These are phyloP conservation scores for Cotesia glomerata DNA, from an alignment of 1,140 invertebrate species.

Conservation along the genomic window DNA sequence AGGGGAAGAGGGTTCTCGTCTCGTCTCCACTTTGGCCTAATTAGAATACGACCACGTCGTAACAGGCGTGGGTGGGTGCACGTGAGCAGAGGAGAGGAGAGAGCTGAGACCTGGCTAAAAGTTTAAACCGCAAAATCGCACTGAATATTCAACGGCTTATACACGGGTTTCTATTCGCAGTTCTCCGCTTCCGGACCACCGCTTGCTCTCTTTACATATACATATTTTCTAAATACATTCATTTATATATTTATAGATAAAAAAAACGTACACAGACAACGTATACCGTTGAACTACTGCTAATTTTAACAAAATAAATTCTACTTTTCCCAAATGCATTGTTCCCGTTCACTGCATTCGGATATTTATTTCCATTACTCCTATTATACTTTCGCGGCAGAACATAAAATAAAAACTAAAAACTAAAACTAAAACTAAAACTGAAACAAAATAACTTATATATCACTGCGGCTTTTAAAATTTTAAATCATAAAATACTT, in stretches of 20 bases:
- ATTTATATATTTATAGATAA: slow-evolving; percentile 1
- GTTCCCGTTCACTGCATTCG: neutral
- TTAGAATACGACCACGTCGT: slow-evolving; percentile 37
- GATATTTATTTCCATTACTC: neutral
- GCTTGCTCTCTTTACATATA: slow-evolving; percentile 24
- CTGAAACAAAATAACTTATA: too few relatives aligned
- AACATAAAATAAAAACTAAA: slow-evolving; percentile 24
- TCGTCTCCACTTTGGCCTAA: slow-evolving; percentile 30
- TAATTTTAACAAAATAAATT: slow-evolving; percentile 14
- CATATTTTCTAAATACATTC: slow-evolving; percentile 14
- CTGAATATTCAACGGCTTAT: slow-evolving; percentile 42
- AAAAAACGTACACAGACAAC: neutral
- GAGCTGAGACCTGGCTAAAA: slow-evolving; percentile 29
- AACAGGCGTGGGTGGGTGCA: slow-evolving; percentile 4
- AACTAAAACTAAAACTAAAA: neutral
- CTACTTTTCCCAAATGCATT: neutral
- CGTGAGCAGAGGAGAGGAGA: too few relatives aligned
- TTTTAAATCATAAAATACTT: too few relatives aligned
- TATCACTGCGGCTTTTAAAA: too few relatives aligned
- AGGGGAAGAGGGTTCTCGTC: neutral
- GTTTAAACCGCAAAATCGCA: slow-evolving; percentile 41
- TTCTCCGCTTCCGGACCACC: slow-evolving; percentile 27
- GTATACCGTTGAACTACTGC: neutral
- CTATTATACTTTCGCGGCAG: neutral
- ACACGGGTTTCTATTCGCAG: slow-evolving; percentile 31